Evolutionary conservation across 2,797 vertebrate species (phyloP).

Genomic region (Echiichthys vipera): DNA sequence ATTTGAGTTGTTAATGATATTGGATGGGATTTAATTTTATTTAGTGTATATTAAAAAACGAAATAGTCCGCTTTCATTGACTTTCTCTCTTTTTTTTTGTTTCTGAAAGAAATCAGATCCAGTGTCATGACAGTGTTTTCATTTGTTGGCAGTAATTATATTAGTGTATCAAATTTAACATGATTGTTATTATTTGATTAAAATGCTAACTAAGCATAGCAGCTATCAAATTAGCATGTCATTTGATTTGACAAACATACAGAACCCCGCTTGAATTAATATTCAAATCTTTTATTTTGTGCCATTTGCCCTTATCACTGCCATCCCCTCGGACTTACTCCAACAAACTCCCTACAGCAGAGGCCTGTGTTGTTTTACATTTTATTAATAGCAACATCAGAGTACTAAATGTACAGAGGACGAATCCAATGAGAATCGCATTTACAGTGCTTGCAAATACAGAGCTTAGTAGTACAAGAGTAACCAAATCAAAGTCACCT

Average conservation of each 20-base stretch:
- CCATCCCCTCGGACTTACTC: conserved; percentile 48
- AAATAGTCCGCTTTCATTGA: not conserved
- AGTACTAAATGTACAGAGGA: conserved; percentile 94
- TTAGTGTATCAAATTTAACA: conserved; percentile 24
- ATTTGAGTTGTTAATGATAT: not conserved
- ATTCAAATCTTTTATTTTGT: conserved; percentile 72
- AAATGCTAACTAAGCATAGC: conserved; percentile 23
- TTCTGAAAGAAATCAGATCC: not conserved
- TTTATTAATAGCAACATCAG: conserved; percentile 95
- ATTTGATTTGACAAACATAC: conserved; percentile 44
- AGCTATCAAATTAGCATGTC: conserved; percentile 9
- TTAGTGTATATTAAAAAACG: not conserved
- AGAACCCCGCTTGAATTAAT: conserved; percentile 27
- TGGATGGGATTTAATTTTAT: not conserved
- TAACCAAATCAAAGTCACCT: conserved; percentile 89
- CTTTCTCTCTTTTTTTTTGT: not conserved
- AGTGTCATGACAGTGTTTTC: not conserved
- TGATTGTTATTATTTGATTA: conserved; percentile 38
- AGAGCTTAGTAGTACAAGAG: conserved; percentile 93
- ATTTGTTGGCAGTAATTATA: conserved; percentile 21
- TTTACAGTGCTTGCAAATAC: conserved; percentile 95
- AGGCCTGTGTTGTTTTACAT: conserved; percentile 83
- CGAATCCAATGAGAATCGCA: conserved; percentile 89
- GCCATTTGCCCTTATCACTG: conserved; percentile 50
- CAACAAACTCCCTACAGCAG: conserved; percentile 70